Percentiles rank a stretch among this genome's conserved stretches.
phyloP scores from a whole-genome alignment of 2,797 vertebrate genomes.

The Erithacus rubecula region DNA sequence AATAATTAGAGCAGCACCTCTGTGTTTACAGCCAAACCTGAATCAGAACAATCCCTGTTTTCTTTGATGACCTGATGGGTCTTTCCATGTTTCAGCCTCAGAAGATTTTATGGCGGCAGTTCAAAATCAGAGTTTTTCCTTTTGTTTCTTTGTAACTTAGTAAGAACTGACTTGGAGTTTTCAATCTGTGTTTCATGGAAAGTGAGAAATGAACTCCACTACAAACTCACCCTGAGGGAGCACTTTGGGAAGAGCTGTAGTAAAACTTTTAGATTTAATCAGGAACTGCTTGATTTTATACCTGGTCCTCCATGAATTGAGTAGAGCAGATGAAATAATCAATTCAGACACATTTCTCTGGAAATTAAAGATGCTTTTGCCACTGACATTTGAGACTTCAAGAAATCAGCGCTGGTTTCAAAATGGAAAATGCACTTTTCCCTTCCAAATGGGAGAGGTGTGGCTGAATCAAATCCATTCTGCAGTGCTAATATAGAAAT shows the following conservation, averaged over 20 bases:
- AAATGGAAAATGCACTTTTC: conserved; percentile 1
- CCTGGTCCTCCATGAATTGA: not conserved
- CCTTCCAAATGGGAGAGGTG: not conserved
- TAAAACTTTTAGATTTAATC: not conserved
- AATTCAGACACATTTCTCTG: not conserved
- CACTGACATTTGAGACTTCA: not conserved
- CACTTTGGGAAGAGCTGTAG: not conserved
- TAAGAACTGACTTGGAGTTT: not conserved
- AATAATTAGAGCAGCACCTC: not conserved
- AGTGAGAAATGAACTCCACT: not conserved
- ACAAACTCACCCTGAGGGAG: too few relatives aligned
- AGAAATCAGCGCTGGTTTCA: not conserved
- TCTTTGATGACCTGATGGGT: not conserved
- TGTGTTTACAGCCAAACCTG: not conserved
- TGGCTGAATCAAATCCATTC: not conserved
- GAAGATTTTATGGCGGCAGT: not conserved
- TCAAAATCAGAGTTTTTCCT: not conserved
- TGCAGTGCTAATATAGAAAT: not conserved
- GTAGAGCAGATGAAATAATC: not conserved
- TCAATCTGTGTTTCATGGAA: not conserved
- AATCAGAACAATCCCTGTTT: not conserved
- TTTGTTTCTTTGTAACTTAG: not conserved
- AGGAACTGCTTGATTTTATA: not conserved
- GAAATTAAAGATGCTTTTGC: not conserved
- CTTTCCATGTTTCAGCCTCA: not conserved